Evolutionary conservation across 1,140 invertebrate genomes (phyloP).

Genomic region (Drosophila orosa): DNA sequence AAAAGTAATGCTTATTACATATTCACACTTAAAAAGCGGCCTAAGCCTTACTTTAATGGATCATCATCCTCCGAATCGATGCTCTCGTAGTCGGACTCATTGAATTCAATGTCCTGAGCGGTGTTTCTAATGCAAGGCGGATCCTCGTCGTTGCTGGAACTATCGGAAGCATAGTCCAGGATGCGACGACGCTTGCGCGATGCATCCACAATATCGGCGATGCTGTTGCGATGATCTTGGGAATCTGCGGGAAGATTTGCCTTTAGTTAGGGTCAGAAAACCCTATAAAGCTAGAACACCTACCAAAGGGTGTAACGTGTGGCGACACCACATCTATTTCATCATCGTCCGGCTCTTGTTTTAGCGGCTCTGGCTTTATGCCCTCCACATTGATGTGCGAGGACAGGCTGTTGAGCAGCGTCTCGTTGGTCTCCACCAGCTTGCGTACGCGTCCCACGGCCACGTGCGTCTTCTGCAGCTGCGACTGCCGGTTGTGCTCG

Average conservation of each 20-base stretch:
- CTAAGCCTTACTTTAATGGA: slow-evolving; percentile 88
- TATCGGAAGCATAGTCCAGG: slow-evolving; percentile 88
- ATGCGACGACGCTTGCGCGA: slow-evolving; percentile 86
- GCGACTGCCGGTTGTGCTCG: slow-evolving; percentile 78
- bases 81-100: slow-evolving; percentile 91
- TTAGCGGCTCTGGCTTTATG: slow-evolving; percentile 43
- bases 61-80: slow-evolving; percentile 92
- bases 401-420: slow-evolving; percentile 65
- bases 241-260: slow-evolving; percentile 45
- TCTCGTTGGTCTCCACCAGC: slow-evolving; percentile 77
- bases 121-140: slow-evolving; percentile 87
- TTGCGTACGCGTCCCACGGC: slow-evolving; percentile 68
- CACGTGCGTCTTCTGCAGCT: slow-evolving; percentile 76
- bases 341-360: slow-evolving; percentile 65
- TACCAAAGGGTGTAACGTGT: slow-evolving; percentile 86
- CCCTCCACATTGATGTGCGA: slow-evolving; percentile 77
- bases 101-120: slow-evolving; percentile 87
- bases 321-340: slow-evolving; percentile 82
- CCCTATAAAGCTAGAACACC: slow-evolving; percentile 19
- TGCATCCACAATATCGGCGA: slow-evolving; percentile 86
- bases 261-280: background rate
- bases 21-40: background rate
- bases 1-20: background rate
- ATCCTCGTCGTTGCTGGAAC: slow-evolving; percentile 90
- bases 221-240: slow-evolving; percentile 85